Base-by-base conservation (phyloP, 64 coral and sea anemone species). In the Montipora capricornis region DNA sequence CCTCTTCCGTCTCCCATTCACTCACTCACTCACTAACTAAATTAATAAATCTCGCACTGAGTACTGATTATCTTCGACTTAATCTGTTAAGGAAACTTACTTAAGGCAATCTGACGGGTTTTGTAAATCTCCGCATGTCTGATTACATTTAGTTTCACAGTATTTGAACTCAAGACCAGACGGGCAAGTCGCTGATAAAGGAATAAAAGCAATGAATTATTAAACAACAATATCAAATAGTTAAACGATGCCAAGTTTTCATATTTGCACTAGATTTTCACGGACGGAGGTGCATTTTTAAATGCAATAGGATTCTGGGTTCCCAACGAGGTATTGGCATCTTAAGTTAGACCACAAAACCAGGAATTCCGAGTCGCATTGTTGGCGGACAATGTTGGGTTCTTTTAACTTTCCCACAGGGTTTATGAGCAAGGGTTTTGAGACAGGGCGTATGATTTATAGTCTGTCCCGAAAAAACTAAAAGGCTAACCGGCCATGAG, bases 121-220 rank as follows among this genome's bases (percentile, higher is more conserved):
- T 17, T 24, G 9, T 20, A 73, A 15, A 68, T 86, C 82, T 6
- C 64, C 82, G 47, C 82, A 86, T 71, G 82, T 86, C 26, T 69
- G 64, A n/a, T 62, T 62, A 47, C 82, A 86, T 11, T 19, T 8
- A 7, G 8, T 45, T 9, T 49, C 82, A 26, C 82, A 86, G 16
- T 73, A 49, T 71, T 48, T 86, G 45, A 50, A 86, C 8, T 20
- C 19, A 70, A 46, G 66, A 16, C 46, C 82, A 46, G 29, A 17
- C 47, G 82, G 82, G n/a, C 82, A 86, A 22, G 8, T 67, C 15
- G 37, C 82, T 86, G 47, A 5, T 20, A 15, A 71, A 12, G 14
- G 10, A 86, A 51, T 15, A 46, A 0, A 13, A 16, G 15, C 24
- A 46, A 19, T 66, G 4, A 44, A 16, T 13, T 17, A 80, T 16